These are phyloP conservation scores for Pachymerium ferrugineum DNA, from an alignment of 2,888 invertebrate species.

Conservation along the genomic window DNA sequence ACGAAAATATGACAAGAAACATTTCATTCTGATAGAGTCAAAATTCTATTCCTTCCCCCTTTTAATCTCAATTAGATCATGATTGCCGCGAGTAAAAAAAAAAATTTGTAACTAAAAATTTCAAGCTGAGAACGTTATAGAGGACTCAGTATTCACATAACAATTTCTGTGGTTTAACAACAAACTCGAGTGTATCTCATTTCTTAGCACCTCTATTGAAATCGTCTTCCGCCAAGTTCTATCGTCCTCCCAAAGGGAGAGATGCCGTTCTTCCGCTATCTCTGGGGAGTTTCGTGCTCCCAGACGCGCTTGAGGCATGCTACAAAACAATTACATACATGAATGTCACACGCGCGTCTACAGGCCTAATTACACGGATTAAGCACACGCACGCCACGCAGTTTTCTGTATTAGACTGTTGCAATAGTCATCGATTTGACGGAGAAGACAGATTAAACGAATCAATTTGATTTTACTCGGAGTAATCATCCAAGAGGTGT, in stretches of 20 bases:
- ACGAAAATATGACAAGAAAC: slow-evolving; percentile 11
- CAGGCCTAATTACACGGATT: slow-evolving; percentile 14
- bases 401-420: not conserved
- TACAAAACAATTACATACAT: slow-evolving; percentile 5
- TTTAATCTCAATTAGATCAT: slow-evolving; percentile 16
- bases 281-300: slow-evolving; percentile 6
- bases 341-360: slow-evolving; percentile 7
- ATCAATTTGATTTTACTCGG: too few relatives aligned
- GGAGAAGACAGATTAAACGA: too few relatives aligned
- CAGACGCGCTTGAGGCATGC: not conserved
- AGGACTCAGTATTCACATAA: not conserved
- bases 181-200: slow-evolving; percentile 10
- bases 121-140: not conserved
- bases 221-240: not conserved
- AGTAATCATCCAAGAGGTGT: too few relatives aligned
- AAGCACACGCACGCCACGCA: not conserved
- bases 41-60: slow-evolving; percentile 1
- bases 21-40: not conserved
- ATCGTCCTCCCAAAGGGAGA: slow-evolving; percentile 16
- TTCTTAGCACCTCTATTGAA: not conserved
- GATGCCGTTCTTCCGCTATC: slow-evolving; percentile 12
- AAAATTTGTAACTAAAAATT: slow-evolving; percentile 7
- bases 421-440: not conserved
- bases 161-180: too few relatives aligned
- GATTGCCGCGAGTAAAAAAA: not conserved